These are phyloP conservation scores for Umimayanthus chanpuru DNA, from an alignment of 92 coral and sea anemone genomes.

Conservation along the genomic window DNA sequence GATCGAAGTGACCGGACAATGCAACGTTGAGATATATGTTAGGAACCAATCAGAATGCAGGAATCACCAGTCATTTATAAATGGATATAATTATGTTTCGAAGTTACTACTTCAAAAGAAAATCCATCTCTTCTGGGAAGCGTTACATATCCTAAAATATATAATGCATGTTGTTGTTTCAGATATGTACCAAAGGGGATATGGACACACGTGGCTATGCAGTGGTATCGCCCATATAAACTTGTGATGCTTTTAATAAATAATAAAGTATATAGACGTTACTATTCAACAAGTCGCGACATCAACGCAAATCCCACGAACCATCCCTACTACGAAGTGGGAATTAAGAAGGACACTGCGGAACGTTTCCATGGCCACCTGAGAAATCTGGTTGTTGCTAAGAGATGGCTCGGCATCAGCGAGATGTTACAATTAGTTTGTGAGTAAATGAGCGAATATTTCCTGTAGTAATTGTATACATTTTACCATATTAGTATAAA, in stretches of 20 bases:
- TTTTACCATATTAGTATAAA: no score
- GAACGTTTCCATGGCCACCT: constrained; percentile 45
- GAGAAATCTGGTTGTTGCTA: constrained; percentile 49
- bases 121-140: background rate
- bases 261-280: background rate
- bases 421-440: constrained; percentile 20
- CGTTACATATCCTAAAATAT: background rate
- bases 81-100: no score
- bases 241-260: background rate
- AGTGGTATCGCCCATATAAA: background rate
- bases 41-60: no score
- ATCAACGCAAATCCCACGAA: background rate
- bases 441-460: background rate
- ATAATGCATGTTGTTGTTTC: background rate
- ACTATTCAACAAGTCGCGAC: background rate
- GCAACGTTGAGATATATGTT: no score
- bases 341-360: constrained; percentile 39
- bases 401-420: background rate
- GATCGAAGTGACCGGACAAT: no score
- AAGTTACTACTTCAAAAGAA: no score
- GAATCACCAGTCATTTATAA: no score
- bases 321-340: constrained; percentile 44
- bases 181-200: constrained; percentile 7
- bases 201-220: constrained; percentile 25
- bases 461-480: no score